Percentiles rank a stretch among this genome's conserved stretches.
Conservation (phyloP, 2,888 invertebrate genomes). For the Pristionchus fissidentatus region DNA sequence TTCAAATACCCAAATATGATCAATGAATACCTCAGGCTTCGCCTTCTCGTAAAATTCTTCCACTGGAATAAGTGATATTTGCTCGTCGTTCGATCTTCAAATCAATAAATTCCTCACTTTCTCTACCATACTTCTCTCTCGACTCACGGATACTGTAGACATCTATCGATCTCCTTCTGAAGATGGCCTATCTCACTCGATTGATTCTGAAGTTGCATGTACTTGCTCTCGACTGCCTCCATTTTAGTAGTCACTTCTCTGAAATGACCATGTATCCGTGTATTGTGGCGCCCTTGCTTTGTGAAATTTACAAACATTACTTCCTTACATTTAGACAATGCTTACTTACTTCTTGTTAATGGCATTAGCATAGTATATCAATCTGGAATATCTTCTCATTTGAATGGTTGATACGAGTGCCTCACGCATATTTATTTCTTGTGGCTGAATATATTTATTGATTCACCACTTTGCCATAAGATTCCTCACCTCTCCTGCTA, state of each 20-base stretch:
- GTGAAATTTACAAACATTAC: neutral
- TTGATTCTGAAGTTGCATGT: slow-evolving; percentile 65
- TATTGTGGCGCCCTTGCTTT: too few relatives aligned
- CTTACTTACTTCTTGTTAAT: slow-evolving; percentile 30
- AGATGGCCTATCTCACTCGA: slow-evolving; percentile 67
- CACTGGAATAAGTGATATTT: slow-evolving; percentile 61
- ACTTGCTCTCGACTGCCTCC: slow-evolving; percentile 59
- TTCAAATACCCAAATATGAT: neutral
- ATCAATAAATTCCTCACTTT: neutral
- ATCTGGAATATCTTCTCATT: slow-evolving; percentile 21
- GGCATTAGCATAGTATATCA: slow-evolving; percentile 45
- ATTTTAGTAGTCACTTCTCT: slow-evolving; percentile 36
- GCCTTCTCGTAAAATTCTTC: slow-evolving; percentile 65
- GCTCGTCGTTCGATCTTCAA: slow-evolving; percentile 64
- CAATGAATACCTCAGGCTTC: slow-evolving; percentile 5
- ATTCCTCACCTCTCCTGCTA: slow-evolving; percentile 27
- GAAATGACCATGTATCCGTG: too few relatives aligned
- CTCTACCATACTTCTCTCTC: neutral
- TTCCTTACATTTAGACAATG: neutral
- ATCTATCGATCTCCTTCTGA: slow-evolving; percentile 65
- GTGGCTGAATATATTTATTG: neutral
- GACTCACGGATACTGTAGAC: slow-evolving; percentile 61
- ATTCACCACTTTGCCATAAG: neutral
- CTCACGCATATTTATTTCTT: neutral
- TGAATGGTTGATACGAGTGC: neutral